A percentile compares a stretch with the other conserved stretches of the same genome.
These are phyloP conservation scores for Pocillopora verrucosa DNA, from an alignment of 64 coral and sea anemone genomes.

Conservation along the genomic window DNA sequence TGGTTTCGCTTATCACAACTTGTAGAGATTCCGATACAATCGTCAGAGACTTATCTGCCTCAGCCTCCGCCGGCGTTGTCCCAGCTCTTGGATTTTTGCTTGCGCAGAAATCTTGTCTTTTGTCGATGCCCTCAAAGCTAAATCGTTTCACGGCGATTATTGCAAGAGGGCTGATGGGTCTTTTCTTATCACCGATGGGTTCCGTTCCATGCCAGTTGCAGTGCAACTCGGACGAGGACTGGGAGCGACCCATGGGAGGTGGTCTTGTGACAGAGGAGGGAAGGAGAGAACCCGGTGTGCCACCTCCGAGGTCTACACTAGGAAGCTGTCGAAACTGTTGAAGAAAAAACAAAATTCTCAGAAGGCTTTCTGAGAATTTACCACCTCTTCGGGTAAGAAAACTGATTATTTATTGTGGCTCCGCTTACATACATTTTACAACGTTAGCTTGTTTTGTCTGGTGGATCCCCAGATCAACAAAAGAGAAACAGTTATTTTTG, in stretches of 20 bases:
- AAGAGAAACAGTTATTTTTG: no score
- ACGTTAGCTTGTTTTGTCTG: no score
- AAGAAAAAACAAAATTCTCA: neutral
- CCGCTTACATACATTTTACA: no score
- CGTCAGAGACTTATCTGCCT: neutral
- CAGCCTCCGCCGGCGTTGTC: neutral
- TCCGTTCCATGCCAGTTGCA: neutral
- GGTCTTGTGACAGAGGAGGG: constrained; percentile 20
- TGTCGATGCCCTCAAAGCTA: neutral
- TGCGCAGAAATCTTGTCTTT: neutral
- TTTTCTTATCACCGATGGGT: constrained; percentile 13
- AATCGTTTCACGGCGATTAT: neutral
- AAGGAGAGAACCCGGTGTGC: constrained; percentile 26
- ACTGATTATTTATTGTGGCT: no score
- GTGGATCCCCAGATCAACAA: no score
- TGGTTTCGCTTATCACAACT: neutral
- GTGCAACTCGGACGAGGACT: constrained; percentile 54
- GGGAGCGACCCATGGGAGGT: constrained; percentile 69
- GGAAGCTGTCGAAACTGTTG: constrained; percentile 54
- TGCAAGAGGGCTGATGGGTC: constrained; percentile 13
- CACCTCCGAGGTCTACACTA: constrained; percentile 55
- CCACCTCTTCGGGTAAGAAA: no score
- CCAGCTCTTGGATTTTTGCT: neutral
- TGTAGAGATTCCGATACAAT: neutral
- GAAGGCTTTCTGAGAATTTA: no score